Conservation (phyloP, 2,888 invertebrate species). For the Gonocerus acuteangulatus region DNA sequence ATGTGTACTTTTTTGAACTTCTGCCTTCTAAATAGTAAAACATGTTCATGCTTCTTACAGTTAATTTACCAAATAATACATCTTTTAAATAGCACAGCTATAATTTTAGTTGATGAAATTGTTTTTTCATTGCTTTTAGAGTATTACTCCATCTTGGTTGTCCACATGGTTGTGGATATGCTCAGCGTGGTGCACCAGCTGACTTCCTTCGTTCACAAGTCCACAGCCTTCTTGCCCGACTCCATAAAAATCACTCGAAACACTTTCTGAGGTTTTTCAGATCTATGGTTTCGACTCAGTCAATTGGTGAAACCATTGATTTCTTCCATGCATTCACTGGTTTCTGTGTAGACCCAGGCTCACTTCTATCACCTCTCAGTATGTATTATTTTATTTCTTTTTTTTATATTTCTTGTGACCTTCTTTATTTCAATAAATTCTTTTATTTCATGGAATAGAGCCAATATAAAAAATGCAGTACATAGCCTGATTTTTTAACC, state of each 20-base stretch:
- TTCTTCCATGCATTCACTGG: constrained; percentile 92
- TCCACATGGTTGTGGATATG: constrained; percentile 83
- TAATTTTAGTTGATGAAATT: too few relatives aligned
- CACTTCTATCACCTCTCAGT: constrained; percentile 80
- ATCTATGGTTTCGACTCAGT: constrained; percentile 68
- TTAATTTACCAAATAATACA: too few relatives aligned
- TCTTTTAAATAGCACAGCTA: too few relatives aligned
- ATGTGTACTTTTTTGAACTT: too few relatives aligned
- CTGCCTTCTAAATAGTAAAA: too few relatives aligned
- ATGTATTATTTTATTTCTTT: constrained; percentile 46
- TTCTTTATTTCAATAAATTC: too few relatives aligned
- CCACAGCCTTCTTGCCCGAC: constrained; percentile 64
- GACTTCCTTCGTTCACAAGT: constrained; percentile 85
- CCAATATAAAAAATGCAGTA: too few relatives aligned
- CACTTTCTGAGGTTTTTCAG: constrained; percentile 60
- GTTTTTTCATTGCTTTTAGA: constrained; percentile 45
- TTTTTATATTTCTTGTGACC: too few relatives aligned
- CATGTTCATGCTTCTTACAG: too few relatives aligned
- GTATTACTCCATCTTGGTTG: constrained; percentile 87
- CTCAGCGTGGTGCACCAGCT: constrained; percentile 78
- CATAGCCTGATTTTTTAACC: too few relatives aligned
- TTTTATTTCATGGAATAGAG: too few relatives aligned
- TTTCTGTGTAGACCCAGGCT: constrained; percentile 87
- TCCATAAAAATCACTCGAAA: constrained; percentile 58
- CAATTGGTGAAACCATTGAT: constrained; percentile 77